Percentiles rank a stretch among this genome's conserved stretches.
Conservation (phyloP, 2,888 invertebrate species). For the Hybos culiciformis region DNA sequence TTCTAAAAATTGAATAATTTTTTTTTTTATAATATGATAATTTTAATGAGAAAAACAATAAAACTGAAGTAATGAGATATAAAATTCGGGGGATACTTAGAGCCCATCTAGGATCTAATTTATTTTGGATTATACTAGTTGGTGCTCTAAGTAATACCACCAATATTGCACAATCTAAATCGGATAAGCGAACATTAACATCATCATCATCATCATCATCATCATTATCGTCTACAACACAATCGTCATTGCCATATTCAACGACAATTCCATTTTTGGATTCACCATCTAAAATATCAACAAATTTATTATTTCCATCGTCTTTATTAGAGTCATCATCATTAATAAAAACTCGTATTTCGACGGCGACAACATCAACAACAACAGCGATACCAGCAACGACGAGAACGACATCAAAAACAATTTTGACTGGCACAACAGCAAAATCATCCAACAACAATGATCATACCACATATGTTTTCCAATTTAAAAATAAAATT, state of each 20-base stretch:
- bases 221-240: not conserved
- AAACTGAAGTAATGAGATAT: slow-evolving; percentile 13
- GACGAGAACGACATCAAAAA: not conserved
- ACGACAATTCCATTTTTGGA: slow-evolving; percentile 2
- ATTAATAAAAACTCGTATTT: too few species aligned
- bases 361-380: not conserved
- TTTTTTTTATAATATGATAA: slow-evolving; percentile 6
- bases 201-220: slow-evolving; percentile 7
- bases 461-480: slow-evolving; percentile 23
- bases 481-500: slow-evolving; percentile 54
- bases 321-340: too few species aligned
- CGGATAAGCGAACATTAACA: slow-evolving; percentile 11
- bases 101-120: slow-evolving; percentile 16
- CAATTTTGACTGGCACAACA: not conserved
- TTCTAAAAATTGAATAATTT: too few species aligned
- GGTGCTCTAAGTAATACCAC: slow-evolving; percentile 15
- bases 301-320: not conserved
- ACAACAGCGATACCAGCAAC: too few species aligned
- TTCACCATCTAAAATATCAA: not conserved
- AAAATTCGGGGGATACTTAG: slow-evolving; percentile 15
- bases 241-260: slow-evolving; percentile 3
- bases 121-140: slow-evolving; percentile 16
- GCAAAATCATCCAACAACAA: not conserved
- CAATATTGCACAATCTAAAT: slow-evolving; percentile 6
- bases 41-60: not conserved